Evolutionary conservation across 2,797 vertebrate species (phyloP), one percentile per base, ranked within the genome.

Genomic region (Sebastes vulpes): DNA sequence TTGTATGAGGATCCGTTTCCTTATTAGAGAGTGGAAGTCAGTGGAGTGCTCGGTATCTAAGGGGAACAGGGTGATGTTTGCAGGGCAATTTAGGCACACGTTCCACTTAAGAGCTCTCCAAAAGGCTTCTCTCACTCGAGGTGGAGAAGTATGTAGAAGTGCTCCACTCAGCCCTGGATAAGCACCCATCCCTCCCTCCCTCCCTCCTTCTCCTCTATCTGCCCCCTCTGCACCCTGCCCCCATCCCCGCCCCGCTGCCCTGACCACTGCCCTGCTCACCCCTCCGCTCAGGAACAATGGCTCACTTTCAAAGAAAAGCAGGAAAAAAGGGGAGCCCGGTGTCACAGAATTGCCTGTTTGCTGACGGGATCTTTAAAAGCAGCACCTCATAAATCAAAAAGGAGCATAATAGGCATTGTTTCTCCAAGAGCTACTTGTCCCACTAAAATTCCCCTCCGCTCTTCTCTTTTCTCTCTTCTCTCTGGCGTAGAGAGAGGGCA

Each of bases 381-480:
- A 80, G 92, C 86, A 95, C 93, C 96, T 95, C 95, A 96, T 96
- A 96, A 97, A 97, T 97, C 96, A 96, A 96, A 96, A 89, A 84
- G 46, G 82, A 93, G 93, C 87, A 96, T 92, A 94, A 95, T 95
- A 71, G 95, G 54, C 86, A 95, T 96, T 96, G 95, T 95, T 93
- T 88, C 84, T 73, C 87, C 57, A 66, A 94, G 90, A 87, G 90
- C 89, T 79, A 85, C 89, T 92, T 90, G 90, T 91, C 89, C 83
- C 82, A 72, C 84, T 89, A 75, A 90, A 89, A 76, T 60, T 65
- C 87, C 80, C 84, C 89, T 52, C 76, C 89, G 52, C 76, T 84
- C 65, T 60, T 66, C 66, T 72, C 73, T 59, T 79, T 86, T 88
- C 73, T 77, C 29, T 77, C 54, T 72, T 81, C 65, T 81, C 67